phyloP scores from a whole-genome alignment of 1,140 invertebrate genomes.

The Prorops nasuta region DNA sequence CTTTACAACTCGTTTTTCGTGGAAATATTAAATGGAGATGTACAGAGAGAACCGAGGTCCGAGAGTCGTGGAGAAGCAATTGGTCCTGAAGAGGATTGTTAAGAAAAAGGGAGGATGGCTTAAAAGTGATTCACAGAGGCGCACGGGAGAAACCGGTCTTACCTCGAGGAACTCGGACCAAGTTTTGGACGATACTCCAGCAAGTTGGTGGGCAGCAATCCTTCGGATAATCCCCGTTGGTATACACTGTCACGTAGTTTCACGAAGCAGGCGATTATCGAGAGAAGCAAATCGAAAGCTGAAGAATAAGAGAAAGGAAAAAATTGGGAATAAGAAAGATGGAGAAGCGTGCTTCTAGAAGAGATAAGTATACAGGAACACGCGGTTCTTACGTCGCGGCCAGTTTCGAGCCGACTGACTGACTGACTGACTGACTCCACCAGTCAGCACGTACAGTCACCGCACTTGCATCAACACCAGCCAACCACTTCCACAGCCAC shows the following conservation, averaged over 20 bases:
- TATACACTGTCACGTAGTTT: neutral
- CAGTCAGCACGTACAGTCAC: slow-evolving; percentile 30
- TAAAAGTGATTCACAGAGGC: no score
- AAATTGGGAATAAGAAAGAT: neutral
- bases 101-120: no score
- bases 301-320: slow-evolving; percentile 1
- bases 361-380: no score
- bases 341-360: slow-evolving; percentile 1
- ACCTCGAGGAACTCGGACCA: no score
- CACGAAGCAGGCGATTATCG: neutral
- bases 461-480: slow-evolving; percentile 34
- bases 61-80: no score
- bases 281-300: neutral
- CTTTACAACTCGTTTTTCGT: no score
- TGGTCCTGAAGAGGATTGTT: no score
- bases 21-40: no score
- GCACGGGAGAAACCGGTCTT: no score
- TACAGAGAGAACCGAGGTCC: no score
- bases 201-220: no score
- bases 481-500: slow-evolving; percentile 25
- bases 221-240: neutral
- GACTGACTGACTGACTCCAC: slow-evolving; percentile 38
- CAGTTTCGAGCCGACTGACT: slow-evolving; percentile 45
- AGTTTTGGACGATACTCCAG: no score
- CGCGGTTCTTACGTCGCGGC: slow-evolving; percentile 30